Evolutionary conservation across 2,797 vertebrate species (phyloP).

Genomic region (Enteromius radiatus): DNA sequence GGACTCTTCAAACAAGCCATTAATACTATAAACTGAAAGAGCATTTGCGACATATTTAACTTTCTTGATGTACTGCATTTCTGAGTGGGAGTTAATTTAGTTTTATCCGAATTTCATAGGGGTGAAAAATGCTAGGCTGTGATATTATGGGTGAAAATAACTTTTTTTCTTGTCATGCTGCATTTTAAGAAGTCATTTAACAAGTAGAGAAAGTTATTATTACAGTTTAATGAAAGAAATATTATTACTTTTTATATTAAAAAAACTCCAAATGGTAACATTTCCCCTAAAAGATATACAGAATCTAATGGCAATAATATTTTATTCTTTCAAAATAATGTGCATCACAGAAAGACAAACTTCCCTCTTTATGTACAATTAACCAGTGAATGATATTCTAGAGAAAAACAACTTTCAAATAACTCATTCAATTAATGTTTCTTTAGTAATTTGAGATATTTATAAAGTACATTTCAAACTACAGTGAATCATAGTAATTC

Average conservation of each 20-base stretch:
- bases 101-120: neutral
- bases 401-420: neutral
- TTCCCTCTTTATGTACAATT: neutral
- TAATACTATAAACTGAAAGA: neutral
- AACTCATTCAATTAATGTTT: neutral
- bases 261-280: neutral
- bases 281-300: neutral
- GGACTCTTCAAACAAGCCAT: neutral
- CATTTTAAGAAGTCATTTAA: neutral
- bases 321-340: neutral
- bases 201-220: neutral
- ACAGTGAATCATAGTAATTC: neutral
- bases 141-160: neutral
- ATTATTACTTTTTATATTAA: neutral
- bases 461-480: neutral
- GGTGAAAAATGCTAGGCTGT: neutral
- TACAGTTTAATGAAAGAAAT: neutral
- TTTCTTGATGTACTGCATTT: conserved; percentile 1
- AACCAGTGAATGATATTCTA: neutral
- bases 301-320: neutral
- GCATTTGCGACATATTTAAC: neutral
- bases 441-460: neutral
- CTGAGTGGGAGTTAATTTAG: neutral
- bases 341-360: neutral
- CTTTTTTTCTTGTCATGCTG: neutral